phyloP scores from a whole-genome alignment of 2,113 vertebrate species.

The Oreochromis spilurus region DNA sequence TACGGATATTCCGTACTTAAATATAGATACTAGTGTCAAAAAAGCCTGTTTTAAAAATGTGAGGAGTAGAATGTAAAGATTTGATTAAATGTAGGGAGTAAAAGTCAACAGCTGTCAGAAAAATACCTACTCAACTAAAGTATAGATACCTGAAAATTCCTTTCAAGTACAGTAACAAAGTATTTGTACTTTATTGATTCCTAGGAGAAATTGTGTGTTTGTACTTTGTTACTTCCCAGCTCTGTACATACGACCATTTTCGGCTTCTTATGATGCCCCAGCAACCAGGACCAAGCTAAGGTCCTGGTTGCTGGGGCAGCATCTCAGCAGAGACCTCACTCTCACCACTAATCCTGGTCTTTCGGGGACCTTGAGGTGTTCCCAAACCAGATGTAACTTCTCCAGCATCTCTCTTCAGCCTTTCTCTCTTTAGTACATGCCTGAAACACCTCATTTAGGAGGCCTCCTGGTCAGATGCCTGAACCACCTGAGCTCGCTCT shows the following conservation, averaged over 20 bases:
- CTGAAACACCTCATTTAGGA: accelerated
- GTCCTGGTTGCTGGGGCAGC: not conserved
- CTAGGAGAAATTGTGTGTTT: not conserved
- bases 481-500: not conserved
- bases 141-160: not conserved
- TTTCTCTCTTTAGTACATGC: not conserved
- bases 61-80: not conserved
- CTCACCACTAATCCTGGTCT: not conserved
- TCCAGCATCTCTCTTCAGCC: not conserved
- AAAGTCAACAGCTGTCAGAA: not conserved
- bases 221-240: not conserved
- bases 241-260: not conserved
- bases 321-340: not conserved
- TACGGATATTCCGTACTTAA: accelerated
- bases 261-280: accelerated
- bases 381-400: not conserved
- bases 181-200: not conserved
- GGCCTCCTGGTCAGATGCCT: not conserved
- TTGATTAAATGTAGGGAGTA: not conserved
- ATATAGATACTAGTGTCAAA: not conserved
- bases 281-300: not conserved
- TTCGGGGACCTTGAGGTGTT: not conserved
- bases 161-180: not conserved
- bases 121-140: not conserved
- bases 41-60: not conserved